A percentile compares a stretch with the other conserved stretches of the same genome.
Evolutionary conservation across 2,888 invertebrate genomes (phyloP).

Genomic region (Ctena decussata): DNA sequence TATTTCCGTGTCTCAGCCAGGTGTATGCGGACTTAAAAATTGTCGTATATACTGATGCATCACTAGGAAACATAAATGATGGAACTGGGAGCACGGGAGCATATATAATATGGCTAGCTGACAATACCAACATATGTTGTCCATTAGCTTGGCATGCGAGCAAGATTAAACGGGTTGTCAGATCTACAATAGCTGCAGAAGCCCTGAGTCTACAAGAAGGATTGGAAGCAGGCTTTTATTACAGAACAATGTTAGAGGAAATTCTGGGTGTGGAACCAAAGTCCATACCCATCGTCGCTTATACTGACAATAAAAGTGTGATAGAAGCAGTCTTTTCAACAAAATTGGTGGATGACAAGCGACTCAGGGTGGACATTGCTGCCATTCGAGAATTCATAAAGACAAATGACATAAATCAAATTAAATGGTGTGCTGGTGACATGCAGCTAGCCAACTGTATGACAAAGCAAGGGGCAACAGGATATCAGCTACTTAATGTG

Average conservation of each 20-base stretch:
- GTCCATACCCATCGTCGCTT: conserved; percentile 8
- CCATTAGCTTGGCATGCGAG: conserved; percentile 36
- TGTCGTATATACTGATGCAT: conserved; percentile 19
- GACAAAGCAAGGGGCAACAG: no score
- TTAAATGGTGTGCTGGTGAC: no score
- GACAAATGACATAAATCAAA: no score
- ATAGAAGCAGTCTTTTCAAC: conserved; percentile 38
- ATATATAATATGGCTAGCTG: conserved; percentile 36
- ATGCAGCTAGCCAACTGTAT: no score
- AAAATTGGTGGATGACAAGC: no score
- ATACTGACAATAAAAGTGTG: conserved; percentile 52
- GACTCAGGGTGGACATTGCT: no score
- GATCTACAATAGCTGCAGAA: conserved; percentile 43
- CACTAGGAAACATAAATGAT: conserved; percentile 23
- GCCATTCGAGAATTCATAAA: no score
- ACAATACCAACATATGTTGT: conserved; percentile 26
- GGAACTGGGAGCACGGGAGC: conserved; percentile 12
- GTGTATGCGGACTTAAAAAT: neutral
- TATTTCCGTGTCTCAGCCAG: neutral
- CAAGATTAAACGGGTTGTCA: conserved; percentile 41
- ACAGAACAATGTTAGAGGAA: conserved; percentile 24
- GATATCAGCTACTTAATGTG: no score
- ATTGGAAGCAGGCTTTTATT: conserved; percentile 45
- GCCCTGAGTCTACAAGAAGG: conserved; percentile 43
- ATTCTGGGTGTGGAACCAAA: neutral